phyloP scores from a whole-genome alignment of 2,113 vertebrate genomes.

The Spizaetus ornatus region DNA sequence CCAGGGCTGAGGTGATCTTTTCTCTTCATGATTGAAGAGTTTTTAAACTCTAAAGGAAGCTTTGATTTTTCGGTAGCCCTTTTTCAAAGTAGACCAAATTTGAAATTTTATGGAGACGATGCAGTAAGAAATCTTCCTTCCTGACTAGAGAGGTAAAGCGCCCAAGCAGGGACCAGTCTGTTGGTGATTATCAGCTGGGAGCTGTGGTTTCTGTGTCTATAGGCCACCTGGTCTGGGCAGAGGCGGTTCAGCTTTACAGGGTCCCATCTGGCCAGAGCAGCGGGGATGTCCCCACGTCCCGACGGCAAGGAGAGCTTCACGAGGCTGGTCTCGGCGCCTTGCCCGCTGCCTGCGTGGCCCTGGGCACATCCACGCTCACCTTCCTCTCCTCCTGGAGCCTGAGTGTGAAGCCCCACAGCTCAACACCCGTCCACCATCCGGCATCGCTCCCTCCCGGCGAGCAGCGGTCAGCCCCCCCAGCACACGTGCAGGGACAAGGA shows the following conservation, averaged over 20 bases:
- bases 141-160: background rate
- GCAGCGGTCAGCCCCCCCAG: accelerated
- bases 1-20: background rate
- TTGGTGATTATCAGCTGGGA: accelerated
- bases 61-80: background rate
- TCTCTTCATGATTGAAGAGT: background rate
- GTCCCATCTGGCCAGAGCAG: background rate
- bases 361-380: accelerated
- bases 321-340: accelerated
- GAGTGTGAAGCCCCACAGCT: accelerated
- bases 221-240: background rate
- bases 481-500: background rate
- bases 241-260: background rate
- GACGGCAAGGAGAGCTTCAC: background rate
- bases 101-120: background rate
- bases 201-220: background rate
- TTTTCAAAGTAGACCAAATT: background rate
- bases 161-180: accelerated
- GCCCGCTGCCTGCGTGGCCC: no score
- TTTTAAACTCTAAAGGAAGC: background rate
- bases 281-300: accelerated
- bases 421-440: accelerated
- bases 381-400: background rate
- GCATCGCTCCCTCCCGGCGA: accelerated
- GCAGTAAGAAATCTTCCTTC: background rate